A percentile compares a stretch with the other conserved stretches of the same genome.
These are phyloP conservation scores for Rostratula benghalensis DNA, from an alignment of 2,113 vertebrate genomes.

Conservation along the genomic window DNA sequence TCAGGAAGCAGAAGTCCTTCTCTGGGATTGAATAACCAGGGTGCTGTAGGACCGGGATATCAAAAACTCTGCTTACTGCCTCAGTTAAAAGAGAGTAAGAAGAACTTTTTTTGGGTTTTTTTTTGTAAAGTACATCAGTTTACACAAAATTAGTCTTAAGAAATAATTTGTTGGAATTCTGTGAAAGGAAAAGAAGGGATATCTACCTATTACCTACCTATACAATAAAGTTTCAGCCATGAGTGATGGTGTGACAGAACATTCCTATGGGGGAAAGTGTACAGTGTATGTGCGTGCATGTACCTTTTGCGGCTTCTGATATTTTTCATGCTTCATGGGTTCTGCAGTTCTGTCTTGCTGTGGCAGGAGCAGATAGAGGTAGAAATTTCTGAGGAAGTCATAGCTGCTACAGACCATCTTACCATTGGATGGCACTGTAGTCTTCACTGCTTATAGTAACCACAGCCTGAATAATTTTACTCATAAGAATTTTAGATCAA, in stretches of 20 bases:
- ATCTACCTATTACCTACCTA: background rate
- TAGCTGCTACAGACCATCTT: background rate
- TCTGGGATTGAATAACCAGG: background rate
- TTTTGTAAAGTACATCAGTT: background rate
- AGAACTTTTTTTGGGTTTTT: background rate
- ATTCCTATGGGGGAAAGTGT: background rate
- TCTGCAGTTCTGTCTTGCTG: background rate
- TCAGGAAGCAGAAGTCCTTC: background rate
- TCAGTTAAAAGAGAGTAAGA: background rate
- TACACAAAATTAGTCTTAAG: background rate
- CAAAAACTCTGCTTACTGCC: background rate
- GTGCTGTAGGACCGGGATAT: background rate
- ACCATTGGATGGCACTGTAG: slow-evolving; percentile 55
- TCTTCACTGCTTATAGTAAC: background rate
- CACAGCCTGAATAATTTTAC: background rate
- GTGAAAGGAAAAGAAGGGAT: background rate
- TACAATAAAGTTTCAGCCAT: background rate
- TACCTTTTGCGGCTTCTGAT: background rate
- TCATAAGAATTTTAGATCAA: background rate
- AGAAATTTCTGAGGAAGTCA: background rate
- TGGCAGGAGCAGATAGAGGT: background rate
- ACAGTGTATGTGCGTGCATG: background rate
- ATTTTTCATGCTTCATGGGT: background rate
- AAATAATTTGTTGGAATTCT: background rate
- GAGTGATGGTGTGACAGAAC: background rate